A percentile compares a stretch with the other conserved stretches of the same genome.
Conservation (phyloP, 2,888 invertebrate species). For the Agrochola circellaris region DNA sequence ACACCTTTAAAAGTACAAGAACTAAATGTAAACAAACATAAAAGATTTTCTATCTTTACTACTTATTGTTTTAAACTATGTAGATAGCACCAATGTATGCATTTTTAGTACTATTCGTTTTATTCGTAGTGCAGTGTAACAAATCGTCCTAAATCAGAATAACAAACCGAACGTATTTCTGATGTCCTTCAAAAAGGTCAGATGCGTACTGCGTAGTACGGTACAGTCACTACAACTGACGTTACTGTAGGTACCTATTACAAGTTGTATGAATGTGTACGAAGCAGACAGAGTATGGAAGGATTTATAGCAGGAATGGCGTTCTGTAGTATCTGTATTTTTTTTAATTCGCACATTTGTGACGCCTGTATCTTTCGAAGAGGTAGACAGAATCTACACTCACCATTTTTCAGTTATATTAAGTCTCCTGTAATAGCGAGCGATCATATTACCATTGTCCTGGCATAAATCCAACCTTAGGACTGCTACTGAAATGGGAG, state of each 20-base stretch:
- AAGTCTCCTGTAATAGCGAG: not conserved
- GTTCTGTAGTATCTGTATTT: not conserved
- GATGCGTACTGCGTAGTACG: not conserved
- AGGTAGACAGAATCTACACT: not conserved
- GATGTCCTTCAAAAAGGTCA: slow-evolving; percentile 29
- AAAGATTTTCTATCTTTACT: slow-evolving; percentile 8
- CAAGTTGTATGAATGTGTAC: not conserved
- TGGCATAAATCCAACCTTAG: too few relatives aligned
- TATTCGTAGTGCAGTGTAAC: not conserved
- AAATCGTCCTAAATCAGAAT: not conserved
- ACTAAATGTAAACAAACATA: not conserved
- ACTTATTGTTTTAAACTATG: slow-evolving; percentile 13
- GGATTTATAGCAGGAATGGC: not conserved
- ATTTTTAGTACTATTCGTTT: not conserved
- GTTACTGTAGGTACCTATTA: not conserved
- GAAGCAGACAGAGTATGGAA: not conserved
- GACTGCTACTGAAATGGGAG: too few relatives aligned
- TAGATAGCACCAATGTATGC: not conserved
- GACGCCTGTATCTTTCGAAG: not conserved
- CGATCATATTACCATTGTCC: too few relatives aligned
- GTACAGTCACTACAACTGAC: not conserved
- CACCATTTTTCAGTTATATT: too few relatives aligned
- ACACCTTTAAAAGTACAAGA: not conserved
- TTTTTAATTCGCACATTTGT: not conserved
- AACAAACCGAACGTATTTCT: not conserved